Base-by-base conservation (phyloP, 2,888 invertebrate genomes). In the Nycteola revayana region DNA sequence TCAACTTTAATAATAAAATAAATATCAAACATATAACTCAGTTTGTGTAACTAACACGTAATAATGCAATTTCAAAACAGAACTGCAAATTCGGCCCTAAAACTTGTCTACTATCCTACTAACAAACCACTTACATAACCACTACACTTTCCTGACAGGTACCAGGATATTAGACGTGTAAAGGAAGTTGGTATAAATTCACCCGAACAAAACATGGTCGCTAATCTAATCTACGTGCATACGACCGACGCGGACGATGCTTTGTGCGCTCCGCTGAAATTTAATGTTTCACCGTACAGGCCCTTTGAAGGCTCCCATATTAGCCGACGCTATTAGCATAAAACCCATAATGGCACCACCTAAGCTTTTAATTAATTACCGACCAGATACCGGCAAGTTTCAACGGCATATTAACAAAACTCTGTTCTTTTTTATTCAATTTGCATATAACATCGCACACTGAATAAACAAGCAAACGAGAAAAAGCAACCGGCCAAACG, bases 351-450 rank as follows among this genome's bases (percentile, higher is more conserved):
- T 77, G 67, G 74, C 68, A 73, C 61, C 66, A 68, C 72, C 69
- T 79, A 75, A 78, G 76, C 82, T 75, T 80, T 79, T 83, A 86
- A 86, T 86, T 86, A 84, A 86, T 87, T 82, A 82, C 76, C 64
- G 67, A 59, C 77, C 71, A 66, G 64, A 71, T 63, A 65, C 65
- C 50, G 64, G 59, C 64, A 70, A 67, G 64, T 62, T 70, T 62
- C 58, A 46, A 59, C 58, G 48, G 60, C 57, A 62, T 65, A 63
- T 52, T 40, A 55, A 49, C 57, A 39, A 49, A 60, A 66, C 51
- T 52, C 48, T 58, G 53, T 42, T 49, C 55, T 69, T 70, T 68
- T 72, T 63, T 63, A 66, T 61, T 53, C 40, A 52, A 73, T 79
- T 75, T 70, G 52, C 67, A 73, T 71, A 60, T 49, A 52, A 71